A percentile compares a stretch with the other conserved stretches of the same genome.
Conservation (phyloP, 2,797 vertebrate genomes). For the Huso huso region DNA sequence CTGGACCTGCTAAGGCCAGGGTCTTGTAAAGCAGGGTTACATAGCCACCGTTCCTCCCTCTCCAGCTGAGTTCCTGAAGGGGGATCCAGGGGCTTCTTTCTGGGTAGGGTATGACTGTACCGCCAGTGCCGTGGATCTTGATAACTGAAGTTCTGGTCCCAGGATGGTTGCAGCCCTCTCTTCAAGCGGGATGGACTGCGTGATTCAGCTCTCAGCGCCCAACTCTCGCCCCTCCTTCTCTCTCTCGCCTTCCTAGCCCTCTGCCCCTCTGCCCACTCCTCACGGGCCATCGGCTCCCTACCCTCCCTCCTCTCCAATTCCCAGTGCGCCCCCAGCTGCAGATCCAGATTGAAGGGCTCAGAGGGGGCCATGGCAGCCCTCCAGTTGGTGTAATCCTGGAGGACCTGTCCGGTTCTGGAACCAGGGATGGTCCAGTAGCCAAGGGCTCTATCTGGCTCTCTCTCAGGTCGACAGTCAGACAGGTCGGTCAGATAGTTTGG, state of each 20-base stretch:
- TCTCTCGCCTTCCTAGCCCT: constrained; percentile 16
- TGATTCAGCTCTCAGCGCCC: constrained; percentile 44
- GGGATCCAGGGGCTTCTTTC: constrained; percentile 44
- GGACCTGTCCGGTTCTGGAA: constrained; percentile 38
- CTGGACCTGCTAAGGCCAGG: constrained; percentile 25
- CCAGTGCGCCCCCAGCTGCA: constrained; percentile 29
- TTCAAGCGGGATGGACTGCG: constrained; percentile 31
- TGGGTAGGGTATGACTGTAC: constrained; percentile 54
- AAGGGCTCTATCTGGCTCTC: constrained; percentile 34
- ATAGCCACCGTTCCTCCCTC: constrained; percentile 10
- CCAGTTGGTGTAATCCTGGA: constrained; percentile 43
- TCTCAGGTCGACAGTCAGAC: constrained; percentile 36
- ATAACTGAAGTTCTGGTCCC: constrained; percentile 38
- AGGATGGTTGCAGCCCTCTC: constrained; percentile 36
- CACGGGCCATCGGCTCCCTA: constrained; percentile 44
- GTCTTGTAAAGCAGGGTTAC: constrained; percentile 17
- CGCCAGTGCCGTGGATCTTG: constrained; percentile 55
- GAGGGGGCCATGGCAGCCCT: constrained; percentile 23
- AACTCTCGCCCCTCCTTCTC: constrained; percentile 30
- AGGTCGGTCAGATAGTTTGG: constrained; percentile 37
- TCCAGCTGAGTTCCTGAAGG: constrained; percentile 28
- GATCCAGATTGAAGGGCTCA: constrained; percentile 41
- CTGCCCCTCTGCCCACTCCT: constrained; percentile 27
- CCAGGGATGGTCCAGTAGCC: constrained; percentile 40
- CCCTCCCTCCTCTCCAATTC: constrained; percentile 27